Percentiles rank a stretch among this genome's conserved stretches.
phyloP scores from a whole-genome alignment of 2,797 vertebrate genomes.

The Chaunax sp. region DNA sequence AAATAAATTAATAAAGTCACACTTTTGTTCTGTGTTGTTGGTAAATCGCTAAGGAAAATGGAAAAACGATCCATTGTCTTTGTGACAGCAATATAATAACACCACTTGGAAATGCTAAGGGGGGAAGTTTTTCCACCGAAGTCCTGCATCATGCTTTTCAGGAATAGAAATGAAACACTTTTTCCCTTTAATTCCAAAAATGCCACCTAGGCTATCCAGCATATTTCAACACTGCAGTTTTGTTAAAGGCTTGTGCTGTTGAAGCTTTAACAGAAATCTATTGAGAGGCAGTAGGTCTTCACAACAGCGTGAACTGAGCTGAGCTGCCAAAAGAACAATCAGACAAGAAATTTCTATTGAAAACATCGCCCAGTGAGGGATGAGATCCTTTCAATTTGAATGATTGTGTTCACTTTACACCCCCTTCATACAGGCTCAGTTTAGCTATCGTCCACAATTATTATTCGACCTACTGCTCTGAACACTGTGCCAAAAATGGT shows the following conservation, averaged over 20 bases:
- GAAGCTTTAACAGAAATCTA: constrained; percentile 7
- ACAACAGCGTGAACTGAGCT: constrained; percentile 13
- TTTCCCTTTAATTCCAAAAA: background rate
- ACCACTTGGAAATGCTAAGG: background rate
- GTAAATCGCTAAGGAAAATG: background rate
- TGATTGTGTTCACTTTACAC: constrained; percentile 63
- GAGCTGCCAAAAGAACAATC: constrained; percentile 34
- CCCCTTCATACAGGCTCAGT: constrained; percentile 51
- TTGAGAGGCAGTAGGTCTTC: constrained; percentile 21
- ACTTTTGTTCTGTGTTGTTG: background rate
- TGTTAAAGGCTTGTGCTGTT: constrained; percentile 8
- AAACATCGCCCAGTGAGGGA: constrained; percentile 55
- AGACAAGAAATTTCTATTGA: constrained; percentile 32
- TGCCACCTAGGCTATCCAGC: background rate
- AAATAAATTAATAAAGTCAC: background rate
- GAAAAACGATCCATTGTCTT: background rate
- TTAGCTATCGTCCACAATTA: constrained; percentile 71
- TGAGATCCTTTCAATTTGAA: constrained; percentile 64
- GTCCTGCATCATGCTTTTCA: background rate
- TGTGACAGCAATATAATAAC: background rate
- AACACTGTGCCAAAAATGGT: constrained; percentile 71
- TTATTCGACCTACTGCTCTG: constrained; percentile 71
- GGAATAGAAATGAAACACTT: background rate
- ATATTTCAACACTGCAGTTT: constrained; percentile 6
- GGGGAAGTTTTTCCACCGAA: background rate